Evolutionary conservation across 2,888 invertebrate genomes (phyloP), one percentile per base, ranked within the genome.

Genomic region (Byasa hedistus): DNA sequence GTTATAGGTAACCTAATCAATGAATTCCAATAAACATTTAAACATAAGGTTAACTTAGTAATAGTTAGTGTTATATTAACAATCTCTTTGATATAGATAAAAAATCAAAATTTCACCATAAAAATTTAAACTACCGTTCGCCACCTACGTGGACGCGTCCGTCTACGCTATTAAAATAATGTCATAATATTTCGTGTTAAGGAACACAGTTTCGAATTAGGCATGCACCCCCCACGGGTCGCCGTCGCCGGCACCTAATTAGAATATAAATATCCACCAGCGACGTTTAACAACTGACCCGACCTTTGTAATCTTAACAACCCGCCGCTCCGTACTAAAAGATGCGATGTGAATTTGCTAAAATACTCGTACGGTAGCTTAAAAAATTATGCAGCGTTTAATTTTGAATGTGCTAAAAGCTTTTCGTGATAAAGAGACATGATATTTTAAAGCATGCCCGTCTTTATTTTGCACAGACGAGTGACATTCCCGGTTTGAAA

Each of bases 211-310:
- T 83, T 81, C 71, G 73, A 82, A 87, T 89, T 86, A 89, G 81
- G 80, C 83, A 88, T 89, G 87, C 86, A 89, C 87, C 87, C 86
- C 32, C 82, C 79, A 76, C 77, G 75, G 76, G 76, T 71, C 76
- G 77, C 80, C 82, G 84, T 79, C 76, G 84, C 82, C 81, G 84
- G 83, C 87, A 87, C 81, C 81, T 86, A 86, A 87, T 89, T 87
- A 87, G 80, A 89, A 89, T 90, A 86, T 86, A 85, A 87, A 87
- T 86, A 85, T 83, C 82, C 80, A 83, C 82, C 76, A 81, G 78
- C 79, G 79, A 75, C 79, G 82, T 85, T 87, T 82, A 85, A 79
- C 80, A 81, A 84, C 86, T 89, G 87, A 87, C 86, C 85, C 82
- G 76, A 76, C 79, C 77, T 83, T 84, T 87, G 81, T 85, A 81